Evolutionary conservation across 2,888 invertebrate species (phyloP), one percentile per base, ranked within the genome.

Genomic region (Bimastos eiseni): DNA sequence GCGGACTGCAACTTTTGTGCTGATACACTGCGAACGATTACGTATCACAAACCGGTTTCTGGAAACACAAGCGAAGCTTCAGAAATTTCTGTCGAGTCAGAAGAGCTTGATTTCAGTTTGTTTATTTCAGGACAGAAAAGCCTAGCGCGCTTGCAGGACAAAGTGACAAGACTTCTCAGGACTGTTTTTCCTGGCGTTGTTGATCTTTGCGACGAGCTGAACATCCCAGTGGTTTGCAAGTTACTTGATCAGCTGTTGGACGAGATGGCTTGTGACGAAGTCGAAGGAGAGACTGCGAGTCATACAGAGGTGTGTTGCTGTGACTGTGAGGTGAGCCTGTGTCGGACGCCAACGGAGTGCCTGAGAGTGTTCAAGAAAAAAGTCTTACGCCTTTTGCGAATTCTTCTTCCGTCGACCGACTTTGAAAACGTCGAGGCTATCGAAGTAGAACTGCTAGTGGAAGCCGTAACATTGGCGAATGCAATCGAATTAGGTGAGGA

Each of bases 271-370:
- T 37, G 34, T 15, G 8, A 8, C 36, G 24, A 36, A 19, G 19
- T 36, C 24, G 86, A 34, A 34, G 37, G 34, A 13, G 17, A 86
- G 70, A n/a, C 30, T 70, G 3, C 13, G 55, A 55, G 30, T 55
- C 70, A n/a, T 11, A 70, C 11, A n/a, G 70, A 70, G 8, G n/a
- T 13, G 70, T 70, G 86, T 86, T 37, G 37, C 86, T 36, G 86
- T 36, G 86, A 86, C 86, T 86, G 86, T 86, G 36, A 86, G 86
- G 86, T 86, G 34, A 86, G 37, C 36, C 86, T 86, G 24, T 86
- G 86, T 86, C 34, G 86, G 15, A 86, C 19, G 1, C 86, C 86
- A 86, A 36, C 21, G 0, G n/a, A 34, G 21, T 86, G 86, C 86
- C 37, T 86, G 30, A 2, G 37, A 86, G 37, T 34, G 37, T 37